These are phyloP conservation scores for Chironomus striatipennis DNA, from an alignment of 1,140 invertebrate genomes.

Conservation along the genomic window DNA sequence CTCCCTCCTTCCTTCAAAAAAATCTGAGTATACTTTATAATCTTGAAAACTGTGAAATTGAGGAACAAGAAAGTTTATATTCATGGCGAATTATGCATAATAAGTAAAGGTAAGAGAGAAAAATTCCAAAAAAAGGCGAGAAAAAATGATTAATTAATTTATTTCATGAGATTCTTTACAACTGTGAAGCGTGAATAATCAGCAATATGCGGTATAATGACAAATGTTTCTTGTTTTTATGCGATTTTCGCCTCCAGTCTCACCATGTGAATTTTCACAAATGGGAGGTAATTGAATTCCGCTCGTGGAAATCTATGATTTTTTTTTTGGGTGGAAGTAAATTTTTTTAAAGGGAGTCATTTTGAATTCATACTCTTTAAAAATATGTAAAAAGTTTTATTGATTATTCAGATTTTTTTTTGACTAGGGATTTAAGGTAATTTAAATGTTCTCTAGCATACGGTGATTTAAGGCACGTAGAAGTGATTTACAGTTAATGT, in stretches of 20 bases:
- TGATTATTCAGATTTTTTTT: too few species aligned
- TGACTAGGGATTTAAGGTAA: too few species aligned
- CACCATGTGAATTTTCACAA: neutral
- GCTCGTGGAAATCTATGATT: too few species aligned
- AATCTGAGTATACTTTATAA: neutral
- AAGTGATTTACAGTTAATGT: too few species aligned
- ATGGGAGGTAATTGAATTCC: neutral
- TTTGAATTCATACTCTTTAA: too few species aligned
- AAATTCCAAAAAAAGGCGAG: neutral
- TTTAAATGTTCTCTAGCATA: too few species aligned
- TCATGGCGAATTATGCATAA: conserved; percentile 15
- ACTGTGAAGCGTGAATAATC: neutral
- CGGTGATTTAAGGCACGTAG: too few species aligned
- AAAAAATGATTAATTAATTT: conserved; percentile 23
- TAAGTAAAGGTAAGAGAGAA: neutral
- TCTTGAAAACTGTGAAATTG: neutral
- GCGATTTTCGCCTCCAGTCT: neutral
- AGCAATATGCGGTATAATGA: neutral
- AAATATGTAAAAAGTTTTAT: too few species aligned
- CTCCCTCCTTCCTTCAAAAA: neutral
- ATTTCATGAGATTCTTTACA: conserved; percentile 23
- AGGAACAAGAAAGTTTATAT: neutral
- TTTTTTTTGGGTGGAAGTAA: too few species aligned
- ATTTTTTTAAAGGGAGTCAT: too few species aligned
- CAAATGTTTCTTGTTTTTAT: conserved; percentile 14